Evolutionary conservation across 2,888 invertebrate species (phyloP).

Genomic region (Tipula vernalis): DNA sequence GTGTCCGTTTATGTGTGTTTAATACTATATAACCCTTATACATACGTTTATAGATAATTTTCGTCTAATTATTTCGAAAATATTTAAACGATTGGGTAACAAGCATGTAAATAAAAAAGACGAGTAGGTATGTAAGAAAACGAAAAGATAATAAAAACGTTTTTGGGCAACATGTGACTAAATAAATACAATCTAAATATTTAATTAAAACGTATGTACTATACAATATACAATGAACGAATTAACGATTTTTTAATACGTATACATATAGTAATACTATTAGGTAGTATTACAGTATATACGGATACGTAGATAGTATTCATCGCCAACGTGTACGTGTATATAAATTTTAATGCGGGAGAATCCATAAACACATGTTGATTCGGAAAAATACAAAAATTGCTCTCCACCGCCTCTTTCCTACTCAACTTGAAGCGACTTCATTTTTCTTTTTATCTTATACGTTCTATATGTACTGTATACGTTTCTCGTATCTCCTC

Average conservation of each 20-base stretch:
- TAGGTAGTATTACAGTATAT: too few relatives aligned
- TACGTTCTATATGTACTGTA: neutral
- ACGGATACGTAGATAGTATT: neutral
- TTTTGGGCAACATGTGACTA: neutral
- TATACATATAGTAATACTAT: neutral
- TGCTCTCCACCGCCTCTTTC: neutral
- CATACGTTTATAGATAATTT: neutral
- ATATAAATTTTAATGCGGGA: neutral
- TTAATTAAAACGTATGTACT: neutral
- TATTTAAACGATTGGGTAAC: neutral
- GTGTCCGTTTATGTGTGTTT: neutral
- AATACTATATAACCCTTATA: neutral
- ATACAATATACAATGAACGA: neutral
- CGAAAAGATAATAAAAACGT: neutral
- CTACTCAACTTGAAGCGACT: neutral
- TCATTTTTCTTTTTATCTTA: neutral
- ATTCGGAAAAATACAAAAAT: neutral
- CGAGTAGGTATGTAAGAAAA: neutral
- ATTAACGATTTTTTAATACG: neutral
- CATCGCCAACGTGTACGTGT: neutral
- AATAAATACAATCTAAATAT: neutral
- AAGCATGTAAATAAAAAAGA: neutral
- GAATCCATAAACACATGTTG: neutral
- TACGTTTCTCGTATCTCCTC: neutral
- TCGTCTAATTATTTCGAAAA: neutral